Evolutionary conservation across 37 sponge, comb jelly and placozoan species (phyloP).

Genomic region (Chondrosia reniformis): DNA sequence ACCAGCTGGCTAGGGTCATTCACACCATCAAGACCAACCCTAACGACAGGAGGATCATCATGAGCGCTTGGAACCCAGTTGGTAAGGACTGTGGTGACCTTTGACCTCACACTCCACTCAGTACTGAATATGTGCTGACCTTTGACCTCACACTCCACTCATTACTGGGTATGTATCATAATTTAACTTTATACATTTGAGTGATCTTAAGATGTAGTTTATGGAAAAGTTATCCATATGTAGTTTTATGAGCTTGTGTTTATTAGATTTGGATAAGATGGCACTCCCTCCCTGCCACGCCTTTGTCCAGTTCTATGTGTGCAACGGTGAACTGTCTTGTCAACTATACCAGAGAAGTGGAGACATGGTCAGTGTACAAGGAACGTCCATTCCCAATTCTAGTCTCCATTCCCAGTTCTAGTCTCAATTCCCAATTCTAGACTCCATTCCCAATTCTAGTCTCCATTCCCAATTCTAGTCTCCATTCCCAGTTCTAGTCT

Average conservation of each 20-base stretch:
- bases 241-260: not conserved
- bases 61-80: conserved; percentile 94
- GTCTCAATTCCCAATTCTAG: no score
- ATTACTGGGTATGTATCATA: no score
- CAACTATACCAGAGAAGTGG: conserved; percentile 96
- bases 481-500: no score
- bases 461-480: no score
- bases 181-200: not conserved
- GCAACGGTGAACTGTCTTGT: conserved; percentile 89
- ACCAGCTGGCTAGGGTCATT: conserved; percentile 90
- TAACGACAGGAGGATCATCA: conserved; percentile 88
- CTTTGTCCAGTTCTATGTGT: conserved; percentile 96
- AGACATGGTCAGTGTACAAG: conserved; percentile 67
- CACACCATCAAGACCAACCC: conserved; percentile 92
- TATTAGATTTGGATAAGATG: conserved; percentile 77
- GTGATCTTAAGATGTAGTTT: not conserved
- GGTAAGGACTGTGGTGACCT: no score
- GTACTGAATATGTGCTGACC: not conserved
- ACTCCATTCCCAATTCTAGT: no score
- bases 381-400: no score
- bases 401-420: no score
- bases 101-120: no score
- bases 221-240: not conserved
- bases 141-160: not conserved
- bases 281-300: conserved; percentile 96